phyloP scores from a whole-genome alignment of 2,797 vertebrate genomes.

The Molothrus aeneus region DNA sequence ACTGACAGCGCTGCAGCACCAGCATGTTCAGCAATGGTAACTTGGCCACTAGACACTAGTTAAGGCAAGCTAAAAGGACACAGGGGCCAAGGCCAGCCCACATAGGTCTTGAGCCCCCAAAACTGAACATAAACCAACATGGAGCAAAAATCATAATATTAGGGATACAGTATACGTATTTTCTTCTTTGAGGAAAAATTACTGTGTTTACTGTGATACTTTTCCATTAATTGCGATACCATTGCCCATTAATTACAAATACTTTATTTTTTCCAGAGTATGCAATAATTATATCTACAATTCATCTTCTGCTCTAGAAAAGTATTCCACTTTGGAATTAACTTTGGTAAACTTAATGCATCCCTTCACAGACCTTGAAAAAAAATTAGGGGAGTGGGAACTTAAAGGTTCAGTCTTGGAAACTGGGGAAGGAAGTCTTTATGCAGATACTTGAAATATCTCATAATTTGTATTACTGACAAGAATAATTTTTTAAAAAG shows the following conservation, averaged over 20 bases:
- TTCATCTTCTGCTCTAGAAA: not conserved
- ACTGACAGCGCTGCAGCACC: rapidly evolving
- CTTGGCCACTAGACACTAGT: rapidly evolving
- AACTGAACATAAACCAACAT: not conserved
- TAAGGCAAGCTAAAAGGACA: not conserved
- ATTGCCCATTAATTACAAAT: not conserved
- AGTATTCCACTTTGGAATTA: too few relatives aligned
- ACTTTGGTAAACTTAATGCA: not conserved
- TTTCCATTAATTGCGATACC: not conserved
- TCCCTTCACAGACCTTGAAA: not conserved
- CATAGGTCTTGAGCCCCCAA: not conserved
- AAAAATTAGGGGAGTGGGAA: not conserved
- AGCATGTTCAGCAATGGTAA: rapidly evolving
- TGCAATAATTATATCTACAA: not conserved
- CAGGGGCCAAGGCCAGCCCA: not conserved
- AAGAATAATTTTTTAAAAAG: not conserved
- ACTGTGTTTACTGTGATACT: not conserved
- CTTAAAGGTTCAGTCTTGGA: not conserved
- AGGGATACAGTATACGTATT: too few relatives aligned
- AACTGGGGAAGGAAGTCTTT: not conserved
- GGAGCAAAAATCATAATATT: not conserved
- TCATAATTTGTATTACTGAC: rapidly evolving
- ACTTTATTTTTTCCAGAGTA: not conserved
- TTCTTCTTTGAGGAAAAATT: not conserved
- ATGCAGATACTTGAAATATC: not conserved